Base-by-base conservation (phyloP, 2,888 invertebrate genomes). In the Eristalis tenax region DNA sequence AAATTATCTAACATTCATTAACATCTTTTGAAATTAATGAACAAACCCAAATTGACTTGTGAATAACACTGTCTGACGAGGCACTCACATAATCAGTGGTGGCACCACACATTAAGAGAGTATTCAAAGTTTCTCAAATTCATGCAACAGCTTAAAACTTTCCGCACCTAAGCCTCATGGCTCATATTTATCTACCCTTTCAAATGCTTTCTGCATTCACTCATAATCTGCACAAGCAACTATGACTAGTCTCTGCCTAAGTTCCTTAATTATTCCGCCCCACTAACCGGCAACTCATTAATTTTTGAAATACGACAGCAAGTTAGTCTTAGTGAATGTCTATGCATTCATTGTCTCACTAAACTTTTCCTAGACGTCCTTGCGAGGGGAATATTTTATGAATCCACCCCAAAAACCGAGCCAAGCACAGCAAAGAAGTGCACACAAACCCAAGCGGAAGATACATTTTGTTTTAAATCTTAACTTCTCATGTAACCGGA, bases 301-400 rank as follows among this genome's bases (percentile, higher is more conserved):
- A 23, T 35, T 28, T 61, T 61, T 66, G 61, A 43, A 64, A 56
- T 50, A 50, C 26, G 32, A 38, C 26, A 57, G 22, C 66, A 69
- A 40, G 40, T 69, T n/a, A 22, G 56, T 61, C 11, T 43, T 35
- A 74, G 79, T 65, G 59, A 65, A 75, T 80, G 70, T 80, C 79
- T 75, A 83, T 83, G 13, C 59, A 83, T 79, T 70, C 35, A 74
- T 78, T 74, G 40, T 69, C 23, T 5, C 32, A 73, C 32, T 18
- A 10, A 64, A 69, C 32, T 56, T 64, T 43, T 50, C n/a, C 11
- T n/a, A 8, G 32, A n/a, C 22, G 35, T 40, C 59, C 59, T 13
- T 28, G 6, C 13, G 59, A 26, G 18, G 15, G 18, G 22, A 57
- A 11, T 8, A 57, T 57, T 57, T 57, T 56, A 1, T 6, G 2